Evolutionary conservation across 1,140 invertebrate species (phyloP), one percentile per base, ranked within the genome.

Genomic region (Musca domestica): DNA sequence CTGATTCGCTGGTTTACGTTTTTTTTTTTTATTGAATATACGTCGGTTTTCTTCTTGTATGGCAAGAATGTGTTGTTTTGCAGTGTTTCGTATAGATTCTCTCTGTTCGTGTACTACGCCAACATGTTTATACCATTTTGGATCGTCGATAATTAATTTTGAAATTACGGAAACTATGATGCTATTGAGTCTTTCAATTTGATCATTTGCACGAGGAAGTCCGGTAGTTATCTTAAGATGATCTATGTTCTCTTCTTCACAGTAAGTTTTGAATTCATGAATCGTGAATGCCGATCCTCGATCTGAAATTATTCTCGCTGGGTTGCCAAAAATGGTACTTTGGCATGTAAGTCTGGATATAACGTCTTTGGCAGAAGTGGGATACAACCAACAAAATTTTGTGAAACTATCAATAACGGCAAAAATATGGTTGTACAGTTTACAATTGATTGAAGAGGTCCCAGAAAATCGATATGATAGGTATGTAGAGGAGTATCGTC

Each of bases 251-350:
- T 71, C 34, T 47, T 74, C 72, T 19, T 70, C 12, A 20, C 80
- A 76, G 0, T 66, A 67, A 69, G 69, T 51, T n/a, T 67, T 63
- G 51, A 49, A 49, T 64, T 78, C 82, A 69, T 81, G 82, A 0
- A 71, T 64, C 63, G 74, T n/a, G 66, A 81, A 81, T 0, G 72
- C 70, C 7, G 71, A 70, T 81, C 75, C 51, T 74, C 70, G 15
- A 49, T 17, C 15, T 76, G 66, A 54, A 14, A 73, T 64, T 19
- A 71, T 58, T 3, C 23, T 12, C 9, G 15, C n/a, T 19, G 10
- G 79, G 20, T 74, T 73, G 5, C 81, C 78, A 74, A 81, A 83
- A 47, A 69, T 67, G 56, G 72, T 66, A 27, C 73, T 70, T 47
- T 76, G 74, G 25, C 69, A 48, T 54, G 41, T 58, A 12, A 81